phyloP scores from a whole-genome alignment of 2,113 vertebrate species.

The Austrofundulus limnaeus region DNA sequence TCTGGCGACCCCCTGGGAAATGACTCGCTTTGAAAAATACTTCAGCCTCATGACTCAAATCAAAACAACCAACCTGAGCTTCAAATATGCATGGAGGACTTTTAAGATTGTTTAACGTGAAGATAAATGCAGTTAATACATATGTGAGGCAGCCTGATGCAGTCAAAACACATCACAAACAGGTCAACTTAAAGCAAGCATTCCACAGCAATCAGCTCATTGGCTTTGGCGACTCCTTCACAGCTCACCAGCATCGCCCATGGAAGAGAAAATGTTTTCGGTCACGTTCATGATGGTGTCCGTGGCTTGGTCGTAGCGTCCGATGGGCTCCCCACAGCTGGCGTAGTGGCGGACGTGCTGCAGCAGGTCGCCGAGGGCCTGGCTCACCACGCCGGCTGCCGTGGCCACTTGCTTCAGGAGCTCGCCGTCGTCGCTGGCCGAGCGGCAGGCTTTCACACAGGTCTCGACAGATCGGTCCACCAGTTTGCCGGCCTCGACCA shows the following conservation, averaged over 20 bases:
- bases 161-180: constrained; percentile 41
- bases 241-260: constrained; percentile 96
- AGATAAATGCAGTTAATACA: constrained; percentile 29
- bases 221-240: not conserved
- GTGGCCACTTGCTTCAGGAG: constrained; percentile 92
- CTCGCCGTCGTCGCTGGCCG: constrained; percentile 87
- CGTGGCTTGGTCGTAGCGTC: constrained; percentile 97
- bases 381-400: constrained; percentile 90
- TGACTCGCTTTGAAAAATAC: constrained; percentile 56
- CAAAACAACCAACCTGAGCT: constrained; percentile 64
- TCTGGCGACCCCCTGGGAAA: constrained; percentile 53
- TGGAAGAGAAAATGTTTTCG: constrained; percentile 98
- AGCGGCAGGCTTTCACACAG: constrained; percentile 92
- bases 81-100: constrained; percentile 42
- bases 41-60: constrained; percentile 54
- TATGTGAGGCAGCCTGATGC: constrained; percentile 3
- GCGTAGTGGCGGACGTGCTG: constrained; percentile 96
- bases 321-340: constrained; percentile 94
- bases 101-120: constrained; percentile 1
- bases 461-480: constrained; percentile 96
- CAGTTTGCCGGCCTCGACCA: constrained; percentile 94
- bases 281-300: constrained; percentile 99
- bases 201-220: constrained; percentile 1
- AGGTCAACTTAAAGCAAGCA: constrained; percentile 17
- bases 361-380: constrained; percentile 92